phyloP scores from a whole-genome alignment of 2,888 invertebrate species.

The Micoletzkya japonica region DNA sequence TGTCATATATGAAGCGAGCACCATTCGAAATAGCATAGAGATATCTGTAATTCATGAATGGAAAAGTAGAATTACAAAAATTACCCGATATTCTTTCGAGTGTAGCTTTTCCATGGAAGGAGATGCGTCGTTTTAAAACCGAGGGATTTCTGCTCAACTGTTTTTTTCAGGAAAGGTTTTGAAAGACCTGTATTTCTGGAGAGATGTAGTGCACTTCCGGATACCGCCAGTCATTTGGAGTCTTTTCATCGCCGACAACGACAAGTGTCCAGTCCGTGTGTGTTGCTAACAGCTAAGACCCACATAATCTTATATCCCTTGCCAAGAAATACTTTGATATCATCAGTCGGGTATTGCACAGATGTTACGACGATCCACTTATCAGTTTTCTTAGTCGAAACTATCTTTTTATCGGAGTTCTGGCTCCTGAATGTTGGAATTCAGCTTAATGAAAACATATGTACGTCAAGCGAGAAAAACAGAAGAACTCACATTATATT shows the following conservation, averaged over 20 bases:
- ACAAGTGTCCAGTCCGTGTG: slow-evolving; percentile 34
- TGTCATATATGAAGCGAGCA: slow-evolving; percentile 42
- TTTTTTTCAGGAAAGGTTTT: neutral
- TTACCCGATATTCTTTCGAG: slow-evolving; percentile 36
- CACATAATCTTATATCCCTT: neutral
- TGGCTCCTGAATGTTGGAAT: no score
- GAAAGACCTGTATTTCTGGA: slow-evolving; percentile 26
- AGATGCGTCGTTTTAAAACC: neutral
- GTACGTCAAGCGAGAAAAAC: no score
- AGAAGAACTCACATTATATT: no score
- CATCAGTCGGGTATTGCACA: slow-evolving; percentile 33
- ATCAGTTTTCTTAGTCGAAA: neutral
- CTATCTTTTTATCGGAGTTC: no score
- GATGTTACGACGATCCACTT: slow-evolving; percentile 37
- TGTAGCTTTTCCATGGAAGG: slow-evolving; percentile 33
- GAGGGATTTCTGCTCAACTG: slow-evolving; percentile 1
- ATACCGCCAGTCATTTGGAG: slow-evolving; percentile 31
- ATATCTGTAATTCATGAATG: slow-evolving; percentile 24
- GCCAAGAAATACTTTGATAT: slow-evolving; percentile 30
- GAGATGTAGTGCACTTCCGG: slow-evolving; percentile 31
- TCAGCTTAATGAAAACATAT: no score
- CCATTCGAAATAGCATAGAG: slow-evolving; percentile 39
- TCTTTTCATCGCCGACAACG: slow-evolving; percentile 34
- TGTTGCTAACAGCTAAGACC: slow-evolving; percentile 30
- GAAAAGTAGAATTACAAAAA: neutral